Conservation (phyloP, 2,888 invertebrate genomes). For the Dryadula phaetusa region DNA sequence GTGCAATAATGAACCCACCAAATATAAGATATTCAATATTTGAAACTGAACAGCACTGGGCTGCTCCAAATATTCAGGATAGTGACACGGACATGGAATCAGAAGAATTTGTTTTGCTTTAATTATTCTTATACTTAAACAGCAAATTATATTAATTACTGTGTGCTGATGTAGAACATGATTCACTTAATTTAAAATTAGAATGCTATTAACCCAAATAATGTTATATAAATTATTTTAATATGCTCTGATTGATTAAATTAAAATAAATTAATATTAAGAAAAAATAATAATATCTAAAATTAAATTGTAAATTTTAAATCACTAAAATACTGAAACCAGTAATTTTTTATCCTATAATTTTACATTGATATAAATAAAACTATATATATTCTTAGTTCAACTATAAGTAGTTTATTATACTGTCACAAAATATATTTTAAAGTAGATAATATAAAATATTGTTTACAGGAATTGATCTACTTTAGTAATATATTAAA, state of each 20-base stretch:
- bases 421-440: slow-evolving; percentile 18
- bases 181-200: slow-evolving; percentile 6
- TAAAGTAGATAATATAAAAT: slow-evolving; percentile 6
- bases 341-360: background rate
- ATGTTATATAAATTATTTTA: slow-evolving; percentile 1
- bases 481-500: background rate
- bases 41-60: slow-evolving; percentile 82
- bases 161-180: background rate
- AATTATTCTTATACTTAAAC: slow-evolving; percentile 50
- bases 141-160: background rate
- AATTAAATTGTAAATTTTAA: background rate
- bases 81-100: slow-evolving; percentile 88
- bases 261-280: background rate
- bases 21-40: slow-evolving; percentile 82
- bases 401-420: background rate
- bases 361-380: too few relatives aligned
- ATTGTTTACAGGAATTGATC: slow-evolving; percentile 15
- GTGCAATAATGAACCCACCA: slow-evolving; percentile 83
- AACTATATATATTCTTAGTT: background rate
- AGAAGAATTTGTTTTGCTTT: slow-evolving; percentile 89
- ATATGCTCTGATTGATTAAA: slow-evolving; percentile 6
- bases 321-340: background rate
- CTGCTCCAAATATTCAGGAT: slow-evolving; percentile 75
- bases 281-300: background rate
- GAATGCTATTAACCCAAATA: slow-evolving; percentile 17